Percentiles rank a stretch among this genome's conserved stretches.
phyloP scores from a whole-genome alignment of 1,140 invertebrate genomes.

The Drosophila kohkoa region DNA sequence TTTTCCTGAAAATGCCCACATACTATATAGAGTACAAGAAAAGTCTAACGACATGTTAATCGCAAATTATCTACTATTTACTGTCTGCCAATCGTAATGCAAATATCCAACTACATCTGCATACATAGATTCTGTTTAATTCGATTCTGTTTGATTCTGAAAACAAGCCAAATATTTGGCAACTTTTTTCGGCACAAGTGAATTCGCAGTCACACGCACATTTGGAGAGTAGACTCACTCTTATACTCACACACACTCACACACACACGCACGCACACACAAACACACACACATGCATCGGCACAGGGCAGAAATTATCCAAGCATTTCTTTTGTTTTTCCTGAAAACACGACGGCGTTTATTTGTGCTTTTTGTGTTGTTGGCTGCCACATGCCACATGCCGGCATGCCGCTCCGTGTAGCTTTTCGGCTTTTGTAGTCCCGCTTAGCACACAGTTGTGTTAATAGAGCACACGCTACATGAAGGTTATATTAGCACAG shows the following conservation, averaged over 20 bases:
- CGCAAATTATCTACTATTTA: no score
- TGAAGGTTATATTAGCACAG: slow-evolving; percentile 11
- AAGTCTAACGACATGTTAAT: no score
- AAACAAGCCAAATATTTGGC: no score
- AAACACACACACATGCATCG: slow-evolving; percentile 1
- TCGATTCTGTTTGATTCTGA: no score
- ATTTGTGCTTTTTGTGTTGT: slow-evolving; percentile 40
- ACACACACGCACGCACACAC: background rate
- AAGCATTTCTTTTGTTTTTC: slow-evolving; percentile 39
- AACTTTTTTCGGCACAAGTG: no score
- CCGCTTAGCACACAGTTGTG: slow-evolving; percentile 13
- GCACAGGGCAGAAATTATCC: slow-evolving; percentile 41
- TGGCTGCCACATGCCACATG: slow-evolving; percentile 10
- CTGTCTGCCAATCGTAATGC: no score
- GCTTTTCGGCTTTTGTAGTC: slow-evolving; percentile 33
- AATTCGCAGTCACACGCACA: background rate
- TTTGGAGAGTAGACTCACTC: background rate
- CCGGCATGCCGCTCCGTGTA: background rate
- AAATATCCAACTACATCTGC: no score
- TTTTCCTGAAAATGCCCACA: no score
- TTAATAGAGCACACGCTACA: slow-evolving; percentile 19
- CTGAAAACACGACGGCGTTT: slow-evolving; percentile 36
- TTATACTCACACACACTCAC: no score
- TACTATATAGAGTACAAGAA: no score
- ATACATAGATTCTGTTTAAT: no score